These are phyloP conservation scores for Eurosta solidaginis DNA, from an alignment of 1,140 invertebrate species.

Conservation along the genomic window DNA sequence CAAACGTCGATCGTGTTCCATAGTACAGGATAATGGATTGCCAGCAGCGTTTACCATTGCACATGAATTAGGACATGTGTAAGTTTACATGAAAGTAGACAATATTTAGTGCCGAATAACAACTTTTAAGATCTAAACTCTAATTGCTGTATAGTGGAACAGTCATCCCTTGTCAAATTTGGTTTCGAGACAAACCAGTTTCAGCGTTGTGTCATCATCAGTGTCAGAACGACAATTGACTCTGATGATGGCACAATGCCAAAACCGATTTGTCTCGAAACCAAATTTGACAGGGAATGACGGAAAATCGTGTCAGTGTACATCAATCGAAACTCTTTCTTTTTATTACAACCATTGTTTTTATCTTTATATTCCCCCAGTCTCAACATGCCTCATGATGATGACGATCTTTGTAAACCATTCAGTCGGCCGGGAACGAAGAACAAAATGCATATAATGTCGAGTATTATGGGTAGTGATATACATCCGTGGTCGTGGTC, in stretches of 20 bases:
- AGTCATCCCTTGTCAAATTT: too few relatives aligned
- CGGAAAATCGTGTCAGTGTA: too few relatives aligned
- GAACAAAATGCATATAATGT: slow-evolving; percentile 74
- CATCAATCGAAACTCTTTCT: too few relatives aligned
- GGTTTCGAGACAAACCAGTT: too few relatives aligned
- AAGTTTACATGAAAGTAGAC: slow-evolving; percentile 57
- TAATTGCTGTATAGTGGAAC: not conserved
- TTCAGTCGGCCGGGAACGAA: slow-evolving; percentile 62
- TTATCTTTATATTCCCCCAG: slow-evolving; percentile 60
- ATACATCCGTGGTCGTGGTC: slow-evolving; percentile 92
- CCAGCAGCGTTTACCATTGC: slow-evolving; percentile 90
- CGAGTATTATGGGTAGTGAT: slow-evolving; percentile 78
- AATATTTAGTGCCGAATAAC: not conserved
- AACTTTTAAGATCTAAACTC: not conserved
- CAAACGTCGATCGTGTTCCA: slow-evolving; percentile 74
- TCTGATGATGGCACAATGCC: too few relatives aligned
- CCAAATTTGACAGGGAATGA: too few relatives aligned
- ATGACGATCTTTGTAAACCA: slow-evolving; percentile 72
- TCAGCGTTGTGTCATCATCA: too few relatives aligned
- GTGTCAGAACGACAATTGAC: too few relatives aligned
- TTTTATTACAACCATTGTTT: too few relatives aligned
- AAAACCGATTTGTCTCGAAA: too few relatives aligned
- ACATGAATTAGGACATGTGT: slow-evolving; percentile 91
- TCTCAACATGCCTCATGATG: slow-evolving; percentile 89
- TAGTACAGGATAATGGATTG: slow-evolving; percentile 89